Percentiles rank a stretch among this genome's conserved stretches.
Conservation (phyloP, 2,113 vertebrate genomes). For the Phrynosoma platyrhinos region DNA sequence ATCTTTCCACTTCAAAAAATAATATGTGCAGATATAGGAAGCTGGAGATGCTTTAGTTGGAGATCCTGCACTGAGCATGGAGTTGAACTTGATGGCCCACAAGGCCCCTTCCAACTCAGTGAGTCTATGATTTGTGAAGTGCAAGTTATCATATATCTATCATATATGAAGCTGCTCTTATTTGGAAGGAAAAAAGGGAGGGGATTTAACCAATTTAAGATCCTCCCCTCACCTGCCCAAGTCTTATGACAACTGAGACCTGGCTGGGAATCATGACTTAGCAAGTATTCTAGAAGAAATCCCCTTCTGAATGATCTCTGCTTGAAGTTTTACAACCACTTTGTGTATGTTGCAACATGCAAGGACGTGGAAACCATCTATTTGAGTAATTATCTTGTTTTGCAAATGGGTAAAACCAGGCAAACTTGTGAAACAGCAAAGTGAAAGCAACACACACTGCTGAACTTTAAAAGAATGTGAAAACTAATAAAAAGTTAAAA, state of each 20-base stretch:
- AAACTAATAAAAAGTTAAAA: conserved; percentile 59
- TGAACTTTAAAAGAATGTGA: conserved; percentile 65
- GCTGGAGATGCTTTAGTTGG: too few species aligned
- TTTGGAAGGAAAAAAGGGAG: conserved; percentile 35
- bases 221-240: neutral
- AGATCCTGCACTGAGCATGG: too few species aligned
- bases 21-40: neutral
- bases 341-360: conserved; percentile 70
- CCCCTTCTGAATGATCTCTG: conserved; percentile 33
- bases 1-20: neutral
- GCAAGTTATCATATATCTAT: neutral
- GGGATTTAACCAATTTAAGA: conserved; percentile 50
- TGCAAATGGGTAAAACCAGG: conserved; percentile 78
- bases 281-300: conserved; percentile 44
- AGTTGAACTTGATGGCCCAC: too few species aligned
- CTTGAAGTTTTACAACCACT: conserved; percentile 70
- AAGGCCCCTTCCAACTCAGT: too few species aligned
- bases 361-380: conserved; percentile 74
- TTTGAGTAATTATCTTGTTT: conserved; percentile 66
- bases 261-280: conserved; percentile 48
- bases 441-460: conserved; percentile 72
- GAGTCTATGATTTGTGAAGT: too few species aligned
- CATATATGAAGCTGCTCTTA: neutral
- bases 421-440: conserved; percentile 73
- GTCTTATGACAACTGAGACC: neutral